Evolutionary conservation across 2,797 vertebrate species (phyloP), one percentile per base, ranked within the genome.

Genomic region (Echeneis naucrates): DNA sequence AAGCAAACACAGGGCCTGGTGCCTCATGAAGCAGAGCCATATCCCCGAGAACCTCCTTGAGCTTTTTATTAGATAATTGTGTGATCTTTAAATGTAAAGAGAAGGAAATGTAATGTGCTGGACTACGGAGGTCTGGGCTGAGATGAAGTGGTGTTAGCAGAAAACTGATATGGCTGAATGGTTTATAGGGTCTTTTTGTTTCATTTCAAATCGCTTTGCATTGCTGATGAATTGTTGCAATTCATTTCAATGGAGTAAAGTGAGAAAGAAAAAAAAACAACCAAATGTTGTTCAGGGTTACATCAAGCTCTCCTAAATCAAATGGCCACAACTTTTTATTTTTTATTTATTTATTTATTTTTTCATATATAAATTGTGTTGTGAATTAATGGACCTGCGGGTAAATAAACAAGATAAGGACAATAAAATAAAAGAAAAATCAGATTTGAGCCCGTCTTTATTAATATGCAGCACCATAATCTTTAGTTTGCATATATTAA

Each of bases 181-280:
- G 66, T 81, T 89, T 85, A 72, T 85, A 70, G 75, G 65, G 85
- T 82, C 64, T 77, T 48, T 74, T 37, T 69, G 72, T 90, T 86
- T 89, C 78, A 84, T 88, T 86, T 80, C 45, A 81, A n/a, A 40
- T 69, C n/a, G 60, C 67, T 68, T 64, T 65, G 52, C 68, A 66
- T 80, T 76, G 45, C 72, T 53, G 53, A 42, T 75, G 32, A 45
- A 84, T 58, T 48, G 21, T 35, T 37, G 50, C 54, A 44, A 65
- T 71, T 77, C 62, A 55, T 48, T 56, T 68, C 57, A 27, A 72
- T 40, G 63, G 81, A 88, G 83, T 77, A 72, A 60, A 55, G 40
- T n/a, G 56, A 68, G 30, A 64, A 53, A 75, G 24, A 71, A 60
- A 81, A 60, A 81, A 74, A 50, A 72, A 47, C 42, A 75, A 48